Conservation (phyloP, 2,888 invertebrate genomes). For the Cistogaster globosa region DNA sequence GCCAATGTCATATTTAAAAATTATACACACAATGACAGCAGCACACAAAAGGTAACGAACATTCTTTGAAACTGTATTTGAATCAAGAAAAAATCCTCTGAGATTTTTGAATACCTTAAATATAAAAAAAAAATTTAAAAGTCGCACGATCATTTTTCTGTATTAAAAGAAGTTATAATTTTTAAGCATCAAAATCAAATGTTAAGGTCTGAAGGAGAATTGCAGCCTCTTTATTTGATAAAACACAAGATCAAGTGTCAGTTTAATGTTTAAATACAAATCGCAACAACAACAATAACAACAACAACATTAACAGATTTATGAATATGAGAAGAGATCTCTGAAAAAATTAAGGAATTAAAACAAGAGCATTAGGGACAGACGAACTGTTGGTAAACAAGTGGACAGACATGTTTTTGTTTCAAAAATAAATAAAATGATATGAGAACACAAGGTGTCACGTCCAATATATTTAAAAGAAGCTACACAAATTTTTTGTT, state of each 20-base stretch:
- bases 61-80: constrained; percentile 15
- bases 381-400: constrained; percentile 12
- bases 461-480: constrained; percentile 46
- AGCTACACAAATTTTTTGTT: background rate
- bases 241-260: constrained; percentile 81
- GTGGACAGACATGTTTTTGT: constrained; percentile 27
- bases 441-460: constrained; percentile 64
- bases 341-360: constrained; percentile 18
- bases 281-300: constrained; percentile 60
- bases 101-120: background rate
- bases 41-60: constrained; percentile 32
- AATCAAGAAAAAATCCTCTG: constrained; percentile 1
- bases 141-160: constrained; percentile 78
- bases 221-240: constrained; percentile 81
- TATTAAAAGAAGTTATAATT: constrained; percentile 59
- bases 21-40: constrained; percentile 37
- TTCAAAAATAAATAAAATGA: constrained; percentile 41
- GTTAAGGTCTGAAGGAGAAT: constrained; percentile 67
- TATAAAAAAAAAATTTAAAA: constrained; percentile 67
- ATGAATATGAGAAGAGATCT: constrained; percentile 65
- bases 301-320: constrained; percentile 71
- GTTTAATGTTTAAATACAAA: constrained; percentile 58
- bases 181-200: constrained; percentile 24
- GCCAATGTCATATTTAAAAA: constrained; percentile 74
- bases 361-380: constrained; percentile 37